A percentile compares a stretch with the other conserved stretches of the same genome.
Conservation (phyloP, 2,797 vertebrate genomes). For the Mus spretus region DNA sequence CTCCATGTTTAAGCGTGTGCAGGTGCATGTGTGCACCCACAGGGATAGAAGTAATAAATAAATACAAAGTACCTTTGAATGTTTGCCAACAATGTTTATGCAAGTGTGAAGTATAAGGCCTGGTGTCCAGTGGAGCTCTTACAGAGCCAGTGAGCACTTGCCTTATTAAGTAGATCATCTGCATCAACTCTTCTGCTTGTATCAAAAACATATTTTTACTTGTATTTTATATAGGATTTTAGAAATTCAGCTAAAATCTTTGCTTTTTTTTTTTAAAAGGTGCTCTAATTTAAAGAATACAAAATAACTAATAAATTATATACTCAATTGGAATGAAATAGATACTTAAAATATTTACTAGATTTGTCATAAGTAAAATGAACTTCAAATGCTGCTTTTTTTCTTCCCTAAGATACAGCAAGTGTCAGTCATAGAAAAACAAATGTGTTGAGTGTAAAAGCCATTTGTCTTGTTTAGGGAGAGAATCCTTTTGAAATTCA, state of each 20-base stretch:
- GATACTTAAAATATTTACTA: slow-evolving; percentile 23
- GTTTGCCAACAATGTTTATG: slow-evolving; percentile 38
- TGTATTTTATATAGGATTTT: not conserved
- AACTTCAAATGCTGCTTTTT: slow-evolving; percentile 26
- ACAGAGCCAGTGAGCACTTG: not conserved
- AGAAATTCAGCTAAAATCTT: slow-evolving; percentile 44
- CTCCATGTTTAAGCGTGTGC: not conserved
- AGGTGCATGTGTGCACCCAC: not conserved
- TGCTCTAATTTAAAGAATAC: not conserved
- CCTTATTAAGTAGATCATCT: slow-evolving; percentile 12
- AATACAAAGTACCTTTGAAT: slow-evolving; percentile 1
- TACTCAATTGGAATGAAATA: slow-evolving; percentile 42
- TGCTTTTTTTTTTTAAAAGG: not conserved
- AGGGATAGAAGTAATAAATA: not conserved
- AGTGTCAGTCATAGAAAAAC: slow-evolving; percentile 27
- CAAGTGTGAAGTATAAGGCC: not conserved
- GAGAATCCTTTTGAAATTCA: slow-evolving; percentile 93
- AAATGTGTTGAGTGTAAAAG: not conserved
- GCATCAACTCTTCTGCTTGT: slow-evolving; percentile 24
- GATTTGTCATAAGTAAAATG: slow-evolving; percentile 58
- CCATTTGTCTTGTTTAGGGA: slow-evolving; percentile 87
- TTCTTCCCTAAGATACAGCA: slow-evolving; percentile 21
- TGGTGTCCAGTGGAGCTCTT: slow-evolving; percentile 27
- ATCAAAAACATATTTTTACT: not conserved
- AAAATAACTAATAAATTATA: slow-evolving; percentile 55